Evolutionary conservation across 2,888 invertebrate genomes (phyloP).

Genomic region (Heliconius ethilla): DNA sequence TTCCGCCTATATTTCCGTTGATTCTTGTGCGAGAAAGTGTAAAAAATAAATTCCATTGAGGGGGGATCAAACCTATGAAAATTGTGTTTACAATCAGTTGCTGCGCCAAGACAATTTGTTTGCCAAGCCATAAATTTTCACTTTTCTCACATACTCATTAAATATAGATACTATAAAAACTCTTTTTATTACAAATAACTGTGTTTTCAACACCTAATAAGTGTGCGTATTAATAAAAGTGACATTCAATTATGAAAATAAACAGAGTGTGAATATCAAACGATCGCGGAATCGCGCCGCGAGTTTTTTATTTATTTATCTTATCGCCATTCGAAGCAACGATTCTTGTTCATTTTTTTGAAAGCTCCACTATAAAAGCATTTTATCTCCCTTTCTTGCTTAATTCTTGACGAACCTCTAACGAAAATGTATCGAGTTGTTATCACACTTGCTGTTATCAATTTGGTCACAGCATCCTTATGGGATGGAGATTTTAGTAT

Average conservation of each 20-base stretch:
- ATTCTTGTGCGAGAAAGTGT: too few relatives aligned
- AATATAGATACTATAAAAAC: neutral
- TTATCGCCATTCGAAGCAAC: slow-evolving; percentile 59
- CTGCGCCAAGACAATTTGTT: too few relatives aligned
- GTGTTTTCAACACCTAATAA: neutral
- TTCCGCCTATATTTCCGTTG: too few relatives aligned
- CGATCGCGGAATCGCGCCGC: slow-evolving; percentile 53
- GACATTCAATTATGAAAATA: slow-evolving; percentile 35
- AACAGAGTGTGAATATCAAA: slow-evolving; percentile 38
- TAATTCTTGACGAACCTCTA: slow-evolving; percentile 64
- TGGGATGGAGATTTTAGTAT: slow-evolving; percentile 81
- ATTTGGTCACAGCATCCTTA: slow-evolving; percentile 54
- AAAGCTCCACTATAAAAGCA: slow-evolving; percentile 75
- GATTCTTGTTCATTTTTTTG: slow-evolving; percentile 74
- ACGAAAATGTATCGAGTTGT: slow-evolving; percentile 69
- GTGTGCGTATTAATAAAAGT: slow-evolving; percentile 10
- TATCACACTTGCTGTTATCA: slow-evolving; percentile 53
- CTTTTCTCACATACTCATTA: neutral
- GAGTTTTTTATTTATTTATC: slow-evolving; percentile 58
- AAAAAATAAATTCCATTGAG: too few relatives aligned
- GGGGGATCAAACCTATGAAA: too few relatives aligned
- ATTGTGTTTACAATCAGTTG: too few relatives aligned
- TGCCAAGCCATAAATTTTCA: neutral
- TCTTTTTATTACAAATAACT: neutral
- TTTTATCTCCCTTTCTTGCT: slow-evolving; percentile 65